These are phyloP conservation scores for Stramonita haemastoma DNA, from an alignment of 2,888 invertebrate genomes.

Conservation along the genomic window DNA sequence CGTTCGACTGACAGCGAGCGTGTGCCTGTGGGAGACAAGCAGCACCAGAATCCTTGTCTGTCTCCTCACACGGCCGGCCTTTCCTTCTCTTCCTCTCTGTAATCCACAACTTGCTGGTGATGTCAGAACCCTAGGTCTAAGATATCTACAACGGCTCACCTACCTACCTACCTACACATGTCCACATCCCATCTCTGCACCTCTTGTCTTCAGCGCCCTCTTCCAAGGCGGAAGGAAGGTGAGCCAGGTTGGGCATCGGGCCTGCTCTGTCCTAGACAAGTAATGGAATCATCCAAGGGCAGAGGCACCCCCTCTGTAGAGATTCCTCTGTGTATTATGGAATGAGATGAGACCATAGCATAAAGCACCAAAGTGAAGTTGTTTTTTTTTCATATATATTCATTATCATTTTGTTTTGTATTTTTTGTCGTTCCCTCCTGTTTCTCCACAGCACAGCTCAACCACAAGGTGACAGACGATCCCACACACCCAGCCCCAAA, in stretches of 20 bases:
- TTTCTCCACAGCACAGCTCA: slow-evolving; percentile 17
- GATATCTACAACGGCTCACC: not conserved
- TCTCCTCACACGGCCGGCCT: slow-evolving; percentile 12
- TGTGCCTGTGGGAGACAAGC: slow-evolving; percentile 30
- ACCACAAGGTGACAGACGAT: not conserved
- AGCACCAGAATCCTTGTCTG: slow-evolving; percentile 27
- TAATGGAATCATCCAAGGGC: slow-evolving; percentile 32
- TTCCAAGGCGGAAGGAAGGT: not conserved
- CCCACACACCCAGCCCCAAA: not conserved
- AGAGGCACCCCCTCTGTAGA: not conserved
- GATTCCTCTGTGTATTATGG: slow-evolving; percentile 27
- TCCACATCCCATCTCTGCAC: not conserved
- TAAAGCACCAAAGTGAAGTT: slow-evolving; percentile 36
- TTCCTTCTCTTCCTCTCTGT: not conserved
- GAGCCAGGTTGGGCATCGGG: not conserved
- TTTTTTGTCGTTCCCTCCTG: slow-evolving; percentile 8
- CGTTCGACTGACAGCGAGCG: not conserved
- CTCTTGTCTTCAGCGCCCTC: not conserved
- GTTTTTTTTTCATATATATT: not conserved
- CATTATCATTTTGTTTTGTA: no score
- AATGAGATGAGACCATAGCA: slow-evolving; percentile 38
- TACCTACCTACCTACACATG: not conserved
- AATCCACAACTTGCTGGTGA: not conserved
- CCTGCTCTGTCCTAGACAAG: not conserved
- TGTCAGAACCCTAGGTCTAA: slow-evolving; percentile 10